A percentile compares a stretch with the other conserved stretches of the same genome.
Evolutionary conservation across 37 sponge, comb jelly and placozoan species (phyloP).

Genomic region (Eunapius fragilis): DNA sequence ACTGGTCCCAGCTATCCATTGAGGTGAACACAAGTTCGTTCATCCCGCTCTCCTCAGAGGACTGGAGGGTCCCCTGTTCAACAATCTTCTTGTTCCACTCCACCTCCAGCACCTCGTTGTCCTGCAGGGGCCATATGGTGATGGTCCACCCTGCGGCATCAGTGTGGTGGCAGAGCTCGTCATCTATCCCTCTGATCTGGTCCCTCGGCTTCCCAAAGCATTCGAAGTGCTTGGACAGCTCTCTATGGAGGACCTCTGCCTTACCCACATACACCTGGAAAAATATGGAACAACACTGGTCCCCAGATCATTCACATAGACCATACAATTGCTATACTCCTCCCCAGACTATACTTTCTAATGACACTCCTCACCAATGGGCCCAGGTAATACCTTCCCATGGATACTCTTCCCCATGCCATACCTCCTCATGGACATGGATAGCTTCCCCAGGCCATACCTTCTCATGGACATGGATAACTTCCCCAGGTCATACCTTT

Average conservation of each 20-base stretch:
- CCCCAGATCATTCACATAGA: neutral
- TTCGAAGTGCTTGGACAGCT: conserved; percentile 68
- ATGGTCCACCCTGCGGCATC: conserved; percentile 53
- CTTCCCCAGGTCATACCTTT: too few species aligned
- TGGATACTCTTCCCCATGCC: too few species aligned
- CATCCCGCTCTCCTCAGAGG: conserved; percentile 50
- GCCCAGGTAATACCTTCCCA: too few species aligned
- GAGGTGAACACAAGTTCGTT: conserved; percentile 46
- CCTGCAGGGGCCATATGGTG: conserved; percentile 31
- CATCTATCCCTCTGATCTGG: conserved; percentile 71
- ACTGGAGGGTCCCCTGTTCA: conserved; percentile 32
- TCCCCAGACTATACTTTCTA: too few species aligned
- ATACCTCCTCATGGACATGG: too few species aligned
- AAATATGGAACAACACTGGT: neutral
- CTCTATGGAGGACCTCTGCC: conserved; percentile 60
- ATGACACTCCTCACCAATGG: too few species aligned
- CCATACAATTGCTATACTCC: neutral
- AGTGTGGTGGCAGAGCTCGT: conserved; percentile 85
- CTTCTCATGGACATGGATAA: too few species aligned
- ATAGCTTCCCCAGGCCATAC: too few species aligned
- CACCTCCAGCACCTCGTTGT: conserved; percentile 50
- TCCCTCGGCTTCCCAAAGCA: conserved; percentile 56
- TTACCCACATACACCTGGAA: conserved; percentile 63
- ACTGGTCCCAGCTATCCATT: conserved; percentile 36
- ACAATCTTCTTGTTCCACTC: conserved; percentile 77